phyloP scores from a whole-genome alignment of 2,797 vertebrate genomes.

The Anisognathus igniventris region DNA sequence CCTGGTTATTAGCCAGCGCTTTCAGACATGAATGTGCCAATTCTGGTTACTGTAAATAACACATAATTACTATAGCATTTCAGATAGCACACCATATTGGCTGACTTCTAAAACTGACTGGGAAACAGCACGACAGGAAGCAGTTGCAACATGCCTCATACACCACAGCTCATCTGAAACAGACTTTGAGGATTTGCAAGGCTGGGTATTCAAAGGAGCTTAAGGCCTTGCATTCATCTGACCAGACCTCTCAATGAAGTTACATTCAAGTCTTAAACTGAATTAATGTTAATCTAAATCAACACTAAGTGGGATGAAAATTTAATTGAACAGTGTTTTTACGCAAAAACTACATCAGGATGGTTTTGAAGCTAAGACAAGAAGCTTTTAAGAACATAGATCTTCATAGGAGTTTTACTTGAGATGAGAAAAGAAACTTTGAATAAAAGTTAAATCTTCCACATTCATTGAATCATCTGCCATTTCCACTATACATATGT shows the following conservation, averaged over 20 bases:
- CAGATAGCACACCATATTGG: conserved; percentile 57
- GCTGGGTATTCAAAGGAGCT: background rate
- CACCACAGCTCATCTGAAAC: background rate
- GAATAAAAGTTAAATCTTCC: background rate
- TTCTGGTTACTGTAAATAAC: conserved; percentile 60
- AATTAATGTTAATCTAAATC: background rate
- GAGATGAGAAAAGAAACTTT: background rate
- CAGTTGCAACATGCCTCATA: conserved; percentile 20
- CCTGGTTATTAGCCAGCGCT: conserved; percentile 50
- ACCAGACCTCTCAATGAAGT: background rate
- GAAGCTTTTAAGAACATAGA: background rate
- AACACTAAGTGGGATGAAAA: background rate
- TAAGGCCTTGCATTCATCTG: background rate
- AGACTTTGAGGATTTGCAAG: background rate
- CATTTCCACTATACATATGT: background rate
- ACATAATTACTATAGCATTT: conserved; percentile 55
- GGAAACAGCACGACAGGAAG: conserved; percentile 47
- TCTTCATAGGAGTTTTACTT: background rate
- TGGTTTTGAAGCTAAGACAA: background rate
- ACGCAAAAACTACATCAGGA: background rate
- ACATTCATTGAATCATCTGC: background rate
- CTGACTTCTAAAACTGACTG: conserved; percentile 36
- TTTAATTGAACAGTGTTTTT: background rate
- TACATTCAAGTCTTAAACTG: background rate
- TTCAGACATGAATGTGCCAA: conserved; percentile 39